Base-by-base conservation (phyloP, 2,888 invertebrate genomes). In the Calliopum simillimum region DNA sequence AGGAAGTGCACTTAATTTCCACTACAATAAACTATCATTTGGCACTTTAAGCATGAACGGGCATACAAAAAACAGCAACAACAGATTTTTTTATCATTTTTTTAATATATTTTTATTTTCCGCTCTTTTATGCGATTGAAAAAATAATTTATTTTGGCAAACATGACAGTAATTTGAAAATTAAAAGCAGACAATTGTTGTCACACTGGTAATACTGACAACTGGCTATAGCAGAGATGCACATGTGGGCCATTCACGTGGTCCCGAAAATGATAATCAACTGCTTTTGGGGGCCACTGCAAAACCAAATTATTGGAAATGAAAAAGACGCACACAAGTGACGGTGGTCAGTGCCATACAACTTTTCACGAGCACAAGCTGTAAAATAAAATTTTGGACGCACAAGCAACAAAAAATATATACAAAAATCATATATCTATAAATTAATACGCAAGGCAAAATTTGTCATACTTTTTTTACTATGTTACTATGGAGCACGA, bases 91-190 rank as follows among this genome's bases (percentile, higher is more conserved):
- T 53, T 6, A 8, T 33, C 2, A 53, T 21, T 14, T 53, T 53
- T 53, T 23, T 23, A 13, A 14, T 11, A 23, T 13, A 8, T 23
- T 23, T 21, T n/a, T n/a, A n/a, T n/a, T 58, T 58, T 41, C 8
- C 58, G 5, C 6, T 58, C 58, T 25, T 58, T 12, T 16, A 4
- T 25, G 66, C 56, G 56, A 66, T 56, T 66, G 66, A 56, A 56
- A n/a, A 66, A 47, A 66, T 66, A 66, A 66, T 66, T 63, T 63
- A 62, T 72, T 71, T 49, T 64, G 55, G 59, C 67, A 71, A 74
- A 72, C 72, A 74, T 71, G 74, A 74, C 74, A 69, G 72, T 72
- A 70, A 74, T 74, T 74, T 66, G 65, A 69, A 69, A 71, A 71
- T 71, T 64, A 56, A 74, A 67, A 70, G 63, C 66, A 47, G 56